phyloP scores from a whole-genome alignment of 2,113 vertebrate genomes.

The Microcebus murinus region DNA sequence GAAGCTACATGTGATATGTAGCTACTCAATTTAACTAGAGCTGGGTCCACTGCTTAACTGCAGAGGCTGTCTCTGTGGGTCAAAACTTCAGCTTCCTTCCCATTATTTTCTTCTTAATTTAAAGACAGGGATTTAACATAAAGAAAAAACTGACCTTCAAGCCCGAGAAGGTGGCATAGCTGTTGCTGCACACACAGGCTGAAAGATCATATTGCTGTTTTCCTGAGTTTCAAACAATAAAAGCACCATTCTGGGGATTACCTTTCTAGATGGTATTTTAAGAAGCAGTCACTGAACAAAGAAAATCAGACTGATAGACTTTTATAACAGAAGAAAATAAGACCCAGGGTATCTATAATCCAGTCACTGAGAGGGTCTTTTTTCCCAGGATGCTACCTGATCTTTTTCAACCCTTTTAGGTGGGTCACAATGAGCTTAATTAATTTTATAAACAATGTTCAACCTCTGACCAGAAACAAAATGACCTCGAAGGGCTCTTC shows the following conservation, averaged over 20 bases:
- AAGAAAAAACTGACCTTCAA: conserved; percentile 48
- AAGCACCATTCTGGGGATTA: conserved; percentile 59
- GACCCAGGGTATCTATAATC: neutral
- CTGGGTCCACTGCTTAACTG: neutral
- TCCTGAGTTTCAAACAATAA: conserved; percentile 59
- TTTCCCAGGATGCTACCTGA: neutral
- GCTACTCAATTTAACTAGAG: neutral
- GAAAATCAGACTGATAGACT: neutral
- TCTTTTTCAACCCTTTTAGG: neutral
- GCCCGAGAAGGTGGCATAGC: neutral
- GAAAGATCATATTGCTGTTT: conserved; percentile 61
- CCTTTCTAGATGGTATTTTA: conserved; percentile 68
- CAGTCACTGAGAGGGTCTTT: neutral
- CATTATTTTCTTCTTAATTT: neutral
- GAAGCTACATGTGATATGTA: neutral
- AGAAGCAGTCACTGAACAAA: conserved; percentile 61
- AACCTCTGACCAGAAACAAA: neutral
- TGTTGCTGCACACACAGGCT: neutral
- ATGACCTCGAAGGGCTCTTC: neutral
- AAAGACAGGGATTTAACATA: conserved; percentile 26
- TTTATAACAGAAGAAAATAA: conserved; percentile 41
- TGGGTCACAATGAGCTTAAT: neutral
- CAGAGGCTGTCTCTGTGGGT: neutral
- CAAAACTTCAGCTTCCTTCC: neutral
- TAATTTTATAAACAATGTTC: conserved; percentile 49